A percentile compares a stretch with the other conserved stretches of the same genome.
Evolutionary conservation across 2,113 vertebrate genomes (phyloP).

Genomic region (Xyrauchen texanus): DNA sequence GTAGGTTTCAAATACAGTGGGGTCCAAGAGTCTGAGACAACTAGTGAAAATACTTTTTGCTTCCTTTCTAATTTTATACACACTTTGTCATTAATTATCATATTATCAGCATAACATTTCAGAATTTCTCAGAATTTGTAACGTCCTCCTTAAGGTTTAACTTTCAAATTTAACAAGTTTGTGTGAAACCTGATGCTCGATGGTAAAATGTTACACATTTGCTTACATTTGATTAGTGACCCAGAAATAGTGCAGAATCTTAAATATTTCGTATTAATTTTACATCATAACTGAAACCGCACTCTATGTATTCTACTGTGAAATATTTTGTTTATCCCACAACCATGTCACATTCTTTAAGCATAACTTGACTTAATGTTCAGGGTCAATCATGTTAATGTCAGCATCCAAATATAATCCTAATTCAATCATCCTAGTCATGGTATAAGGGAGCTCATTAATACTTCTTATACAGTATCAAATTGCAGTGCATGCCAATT

Average conservation of each 20-base stretch:
- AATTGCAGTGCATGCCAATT: constrained; percentile 17
- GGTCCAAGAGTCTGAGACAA: no score
- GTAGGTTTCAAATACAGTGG: neutral
- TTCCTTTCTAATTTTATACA: no score
- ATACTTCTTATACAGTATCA: constrained; percentile 17
- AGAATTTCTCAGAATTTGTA: neutral
- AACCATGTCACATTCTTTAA: constrained; percentile 1
- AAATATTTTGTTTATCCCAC: neutral
- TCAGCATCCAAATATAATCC: constrained; percentile 11
- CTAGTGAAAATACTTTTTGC: no score
- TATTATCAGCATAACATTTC: no score
- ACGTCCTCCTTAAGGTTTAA: neutral
- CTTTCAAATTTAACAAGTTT: no score
- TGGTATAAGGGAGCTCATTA: neutral
- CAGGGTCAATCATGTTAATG: neutral
- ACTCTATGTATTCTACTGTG: neutral
- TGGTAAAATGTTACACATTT: no score
- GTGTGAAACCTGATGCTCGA: no score
- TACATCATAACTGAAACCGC: no score
- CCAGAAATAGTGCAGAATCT: no score
- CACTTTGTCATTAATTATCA: no score
- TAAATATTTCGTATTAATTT: no score
- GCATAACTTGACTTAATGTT: neutral
- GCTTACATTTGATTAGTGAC: no score
- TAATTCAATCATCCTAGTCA: constrained; percentile 12